Percentiles rank a stretch among this genome's conserved stretches.
These are phyloP conservation scores for Medauroidea extradentata DNA, from an alignment of 1,140 invertebrate genomes.

Conservation along the genomic window DNA sequence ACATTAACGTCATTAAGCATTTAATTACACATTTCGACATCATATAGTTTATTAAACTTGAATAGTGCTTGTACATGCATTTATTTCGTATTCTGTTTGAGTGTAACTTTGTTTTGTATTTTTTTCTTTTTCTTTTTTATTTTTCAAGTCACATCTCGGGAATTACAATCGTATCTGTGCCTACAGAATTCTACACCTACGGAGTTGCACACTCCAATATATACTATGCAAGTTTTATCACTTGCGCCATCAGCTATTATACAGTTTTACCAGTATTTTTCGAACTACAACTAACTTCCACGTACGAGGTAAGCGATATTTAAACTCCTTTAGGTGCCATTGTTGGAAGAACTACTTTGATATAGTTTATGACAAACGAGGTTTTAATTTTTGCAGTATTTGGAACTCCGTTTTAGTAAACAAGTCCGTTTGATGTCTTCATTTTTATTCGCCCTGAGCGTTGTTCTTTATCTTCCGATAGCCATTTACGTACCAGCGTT, in stretches of 20 bases:
- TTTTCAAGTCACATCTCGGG: constrained; percentile 23
- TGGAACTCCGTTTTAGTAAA: constrained; percentile 61
- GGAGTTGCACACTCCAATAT: constrained; percentile 15
- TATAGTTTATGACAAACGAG: too few relatives aligned
- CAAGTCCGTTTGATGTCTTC: constrained; percentile 57
- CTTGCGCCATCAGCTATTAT: background rate
- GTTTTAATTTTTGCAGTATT: constrained; percentile 49
- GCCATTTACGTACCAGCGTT: constrained; percentile 41
- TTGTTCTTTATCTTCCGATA: constrained; percentile 35
- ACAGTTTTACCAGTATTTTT: constrained; percentile 16
- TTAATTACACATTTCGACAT: too few relatives aligned
- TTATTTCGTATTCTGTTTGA: too few relatives aligned
- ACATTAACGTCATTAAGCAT: too few relatives aligned
- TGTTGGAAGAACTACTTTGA: too few relatives aligned
- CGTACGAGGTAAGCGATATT: background rate
- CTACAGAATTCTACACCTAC: constrained; percentile 17
- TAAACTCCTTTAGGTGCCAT: background rate
- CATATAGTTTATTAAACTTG: too few relatives aligned
- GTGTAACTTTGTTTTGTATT: too few relatives aligned
- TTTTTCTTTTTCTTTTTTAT: constrained; percentile 8
- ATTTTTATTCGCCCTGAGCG: constrained; percentile 46
- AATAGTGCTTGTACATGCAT: too few relatives aligned
- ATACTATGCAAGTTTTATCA: background rate
- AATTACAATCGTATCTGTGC: constrained; percentile 25
- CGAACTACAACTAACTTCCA: constrained; percentile 19